Evolutionary conservation across 1,140 invertebrate species (phyloP), one percentile per base, ranked within the genome.

Genomic region (Bactericera cockerelli): DNA sequence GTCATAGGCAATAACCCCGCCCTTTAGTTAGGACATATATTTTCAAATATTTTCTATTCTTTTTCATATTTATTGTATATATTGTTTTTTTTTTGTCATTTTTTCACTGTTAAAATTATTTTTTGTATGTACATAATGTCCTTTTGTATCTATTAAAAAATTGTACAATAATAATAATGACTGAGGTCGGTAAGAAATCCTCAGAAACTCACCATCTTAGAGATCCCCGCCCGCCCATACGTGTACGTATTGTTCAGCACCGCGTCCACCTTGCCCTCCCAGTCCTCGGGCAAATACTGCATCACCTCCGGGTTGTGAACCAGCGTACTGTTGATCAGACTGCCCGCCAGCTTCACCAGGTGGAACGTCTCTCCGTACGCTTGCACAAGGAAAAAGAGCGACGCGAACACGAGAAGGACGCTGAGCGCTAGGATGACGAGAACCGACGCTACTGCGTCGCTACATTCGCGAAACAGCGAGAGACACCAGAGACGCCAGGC

Each of bases 291-390:
- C 59, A 87, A 70, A 59, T 84, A 76, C 57, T 81, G 79, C 58
- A 86, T 77, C 58, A 89, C 76, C 67, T 94, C 90, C 25, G 89
- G 87, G 74, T 94, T 86, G 70, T 89, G 82, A 11, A 88, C 85
- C 22, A 93, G 79, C 11, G 90, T 93, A 64, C 84, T 82, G 74
- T 97, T 96, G 11, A 97, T 78, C 13, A 97, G 76, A 71, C 90
- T 90, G 56, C 88, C 86, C 24, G 84, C 84, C 39, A 96, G 77
- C 71, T 91, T 85, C 21, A 96, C 81, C 25, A 98, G 77, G 67
- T 95, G 89, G 68, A 97, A 86, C 21, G 89, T 91, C 76, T 98
- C 95, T 14, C 86, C 87, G 70, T 98, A 97, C 59, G 96, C 82
- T 87, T 96, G 72, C 61, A 82, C 74, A 24, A 76, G 73, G 63